These are phyloP conservation scores for Catharus minimus DNA, from an alignment of 2,113 vertebrate genomes.

Conservation along the genomic window DNA sequence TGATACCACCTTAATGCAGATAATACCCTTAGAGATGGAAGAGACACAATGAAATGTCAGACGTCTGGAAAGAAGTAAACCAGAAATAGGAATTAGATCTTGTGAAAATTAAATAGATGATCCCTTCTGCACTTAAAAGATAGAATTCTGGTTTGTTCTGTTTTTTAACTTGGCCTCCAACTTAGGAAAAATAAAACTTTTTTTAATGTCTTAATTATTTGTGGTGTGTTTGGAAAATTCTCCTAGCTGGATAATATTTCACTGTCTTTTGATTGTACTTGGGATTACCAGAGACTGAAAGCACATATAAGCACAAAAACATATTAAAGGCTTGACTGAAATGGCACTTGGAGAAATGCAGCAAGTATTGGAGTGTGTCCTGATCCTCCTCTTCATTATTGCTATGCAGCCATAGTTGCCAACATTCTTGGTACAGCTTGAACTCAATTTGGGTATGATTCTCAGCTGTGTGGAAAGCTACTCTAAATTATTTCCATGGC, in stretches of 20 bases:
- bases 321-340: neutral
- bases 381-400: neutral
- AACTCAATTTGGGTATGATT: neutral
- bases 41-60: neutral
- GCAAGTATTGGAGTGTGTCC: neutral
- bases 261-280: neutral
- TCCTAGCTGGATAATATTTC: neutral
- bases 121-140: neutral
- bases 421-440: neutral
- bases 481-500: neutral
- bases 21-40: neutral
- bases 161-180: neutral
- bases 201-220: neutral
- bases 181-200: neutral
- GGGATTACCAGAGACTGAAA: neutral
- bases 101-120: neutral
- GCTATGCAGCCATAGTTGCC: neutral
- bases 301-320: neutral
- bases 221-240: neutral
- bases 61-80: neutral
- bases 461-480: neutral
- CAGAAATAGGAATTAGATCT: neutral
- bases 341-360: neutral
- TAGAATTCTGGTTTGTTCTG: neutral
- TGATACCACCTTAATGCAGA: slow-evolving; percentile 29